Evolutionary conservation across 2,888 invertebrate species (phyloP).

Genomic region (Drosophila niveifrons): DNA sequence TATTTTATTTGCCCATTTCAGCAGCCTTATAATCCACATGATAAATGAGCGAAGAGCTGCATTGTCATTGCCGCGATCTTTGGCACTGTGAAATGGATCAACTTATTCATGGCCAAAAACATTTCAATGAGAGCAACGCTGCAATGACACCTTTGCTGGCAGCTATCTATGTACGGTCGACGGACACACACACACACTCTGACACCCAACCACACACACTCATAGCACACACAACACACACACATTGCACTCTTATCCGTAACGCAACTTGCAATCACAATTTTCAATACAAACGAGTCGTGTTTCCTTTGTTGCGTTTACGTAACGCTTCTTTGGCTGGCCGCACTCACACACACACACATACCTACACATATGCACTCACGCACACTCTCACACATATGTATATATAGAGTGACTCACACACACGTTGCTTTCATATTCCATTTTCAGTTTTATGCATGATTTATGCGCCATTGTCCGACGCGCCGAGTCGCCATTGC

Average conservation of each 20-base stretch:
- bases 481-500: conserved; percentile 52
- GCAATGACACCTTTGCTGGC: conserved; percentile 39
- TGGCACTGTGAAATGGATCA: conserved; percentile 10
- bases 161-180: background rate
- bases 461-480: conserved; percentile 69
- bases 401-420: background rate
- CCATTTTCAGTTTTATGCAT: conserved; percentile 71
- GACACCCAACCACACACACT: background rate
- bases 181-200: background rate
- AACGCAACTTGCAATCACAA: conserved; percentile 56
- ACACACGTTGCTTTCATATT: conserved; percentile 85
- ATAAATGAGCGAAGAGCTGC: too few relatives aligned
- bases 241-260: conserved; percentile 41
- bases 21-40: too few relatives aligned
- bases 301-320: conserved; percentile 62
- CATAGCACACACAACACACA: background rate
- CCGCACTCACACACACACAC: conserved; percentile 7
- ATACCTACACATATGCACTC: background rate
- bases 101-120: conserved; percentile 22
- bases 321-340: conserved; percentile 36
- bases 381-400: conserved; percentile 85
- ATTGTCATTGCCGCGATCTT: conserved; percentile 3
- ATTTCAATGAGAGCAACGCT: conserved; percentile 30
- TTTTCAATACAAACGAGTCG: conserved; percentile 64
- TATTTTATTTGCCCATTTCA: too few relatives aligned